Evolutionary conservation across 2,113 vertebrate genomes (phyloP).

Genomic region (Pavo muticus): DNA sequence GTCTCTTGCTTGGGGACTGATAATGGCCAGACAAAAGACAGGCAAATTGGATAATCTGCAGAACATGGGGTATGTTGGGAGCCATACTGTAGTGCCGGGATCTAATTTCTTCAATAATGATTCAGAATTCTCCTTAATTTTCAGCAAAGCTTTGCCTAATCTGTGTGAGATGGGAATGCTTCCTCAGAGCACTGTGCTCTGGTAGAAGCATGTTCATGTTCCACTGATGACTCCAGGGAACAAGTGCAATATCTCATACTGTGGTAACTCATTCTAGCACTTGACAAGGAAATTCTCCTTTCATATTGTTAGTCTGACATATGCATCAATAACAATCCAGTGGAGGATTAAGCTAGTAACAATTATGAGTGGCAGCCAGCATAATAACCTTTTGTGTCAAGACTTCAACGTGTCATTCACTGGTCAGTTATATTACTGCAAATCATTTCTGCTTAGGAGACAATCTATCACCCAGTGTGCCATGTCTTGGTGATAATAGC

Average conservation of each 20-base stretch:
- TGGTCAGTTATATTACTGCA: not conserved
- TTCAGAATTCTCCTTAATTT: not conserved
- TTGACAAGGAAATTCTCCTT: not conserved
- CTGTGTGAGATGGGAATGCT: not conserved
- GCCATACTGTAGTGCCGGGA: not conserved
- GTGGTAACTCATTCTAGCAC: not conserved
- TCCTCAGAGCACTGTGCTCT: not conserved
- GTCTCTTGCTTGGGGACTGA: not conserved
- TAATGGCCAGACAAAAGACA: not conserved
- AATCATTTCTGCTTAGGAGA: not conserved
- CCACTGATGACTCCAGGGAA: not conserved
- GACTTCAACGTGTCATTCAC: not conserved
- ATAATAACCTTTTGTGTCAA: not conserved
- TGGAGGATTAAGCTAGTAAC: not conserved
- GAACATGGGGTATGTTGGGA: fast-evolving
- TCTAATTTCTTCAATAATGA: not conserved
- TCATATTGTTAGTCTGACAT: not conserved
- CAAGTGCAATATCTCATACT: not conserved
- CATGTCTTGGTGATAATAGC: not conserved
- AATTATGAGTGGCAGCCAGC: not conserved
- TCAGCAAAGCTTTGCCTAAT: not conserved
- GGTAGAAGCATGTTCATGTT: not conserved
- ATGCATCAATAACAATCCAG: not conserved
- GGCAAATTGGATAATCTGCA: not conserved
- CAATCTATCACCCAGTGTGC: not conserved